Evolutionary conservation across 2,113 vertebrate species (phyloP).

Genomic region (Rousettus leschenaultii): DNA sequence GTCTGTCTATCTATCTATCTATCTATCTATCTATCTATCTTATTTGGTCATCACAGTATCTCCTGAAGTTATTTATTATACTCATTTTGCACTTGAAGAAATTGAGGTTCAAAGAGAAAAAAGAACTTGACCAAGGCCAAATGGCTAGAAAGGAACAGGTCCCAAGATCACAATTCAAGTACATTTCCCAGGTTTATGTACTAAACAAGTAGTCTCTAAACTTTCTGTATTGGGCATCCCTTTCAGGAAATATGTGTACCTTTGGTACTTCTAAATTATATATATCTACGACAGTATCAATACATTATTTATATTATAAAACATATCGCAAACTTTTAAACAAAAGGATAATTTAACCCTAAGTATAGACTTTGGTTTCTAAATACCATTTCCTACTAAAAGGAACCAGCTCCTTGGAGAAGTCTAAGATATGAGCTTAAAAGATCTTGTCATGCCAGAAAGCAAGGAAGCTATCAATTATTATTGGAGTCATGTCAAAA

Average conservation of each 20-base stretch:
- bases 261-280: neutral
- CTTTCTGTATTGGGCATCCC: neutral
- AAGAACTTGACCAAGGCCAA: neutral
- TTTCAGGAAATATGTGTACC: neutral
- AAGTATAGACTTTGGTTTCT: neutral
- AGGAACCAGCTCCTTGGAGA: neutral
- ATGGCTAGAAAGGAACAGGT: neutral
- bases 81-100: neutral
- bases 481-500: neutral
- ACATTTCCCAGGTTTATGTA: neutral
- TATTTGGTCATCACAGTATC: neutral
- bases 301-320: neutral
- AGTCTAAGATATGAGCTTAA: neutral
- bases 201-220: neutral
- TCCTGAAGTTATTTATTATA: neutral
- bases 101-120: neutral
- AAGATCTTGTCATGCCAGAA: neutral
- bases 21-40: neutral
- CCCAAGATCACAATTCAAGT: neutral
- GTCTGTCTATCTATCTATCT: too few relatives aligned
- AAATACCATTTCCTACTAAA: slow-evolving; percentile 1
- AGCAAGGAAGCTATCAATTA: neutral
- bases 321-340: slow-evolving; percentile 9
- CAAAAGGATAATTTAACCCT: neutral
- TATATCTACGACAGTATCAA: neutral